These are phyloP conservation scores for Oryzias dopingdopingensis DNA, from an alignment of 2,797 vertebrate genomes.

Conservation along the genomic window DNA sequence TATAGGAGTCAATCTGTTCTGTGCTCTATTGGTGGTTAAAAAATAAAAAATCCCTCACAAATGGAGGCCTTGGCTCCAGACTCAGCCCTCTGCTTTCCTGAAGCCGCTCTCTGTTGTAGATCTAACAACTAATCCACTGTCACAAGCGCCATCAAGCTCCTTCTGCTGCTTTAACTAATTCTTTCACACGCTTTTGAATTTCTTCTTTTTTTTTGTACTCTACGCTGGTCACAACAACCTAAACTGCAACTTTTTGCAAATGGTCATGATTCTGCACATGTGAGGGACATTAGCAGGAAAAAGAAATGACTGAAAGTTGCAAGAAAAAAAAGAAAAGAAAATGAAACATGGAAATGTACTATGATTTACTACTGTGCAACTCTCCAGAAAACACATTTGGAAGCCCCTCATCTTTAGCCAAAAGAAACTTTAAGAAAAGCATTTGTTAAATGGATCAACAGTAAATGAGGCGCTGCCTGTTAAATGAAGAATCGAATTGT, in stretches of 20 bases:
- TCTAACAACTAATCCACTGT: conserved; percentile 70
- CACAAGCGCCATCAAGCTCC: conserved; percentile 65
- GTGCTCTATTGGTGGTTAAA: conserved; percentile 50
- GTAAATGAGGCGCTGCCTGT: conserved; percentile 79
- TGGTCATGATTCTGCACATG: conserved; percentile 34
- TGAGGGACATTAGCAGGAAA: conserved; percentile 26
- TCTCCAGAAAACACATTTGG: conserved; percentile 27
- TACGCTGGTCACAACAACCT: conserved; percentile 17
- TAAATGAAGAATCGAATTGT: conserved; percentile 80
- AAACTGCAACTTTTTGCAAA: conserved; percentile 29
- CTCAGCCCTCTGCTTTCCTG: conserved; percentile 48
- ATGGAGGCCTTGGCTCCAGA: conserved; percentile 58
- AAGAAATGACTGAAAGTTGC: conserved; percentile 1
- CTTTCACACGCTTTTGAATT: conserved; percentile 37
- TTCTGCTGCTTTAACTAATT: conserved; percentile 51
- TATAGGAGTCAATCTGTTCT: conserved; percentile 70
- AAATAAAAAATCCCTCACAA: conserved; percentile 28
- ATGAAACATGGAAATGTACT: conserved; percentile 3
- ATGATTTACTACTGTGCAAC: conserved; percentile 10
- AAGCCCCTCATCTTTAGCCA: conserved; percentile 47
- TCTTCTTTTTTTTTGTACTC: conserved; percentile 10
- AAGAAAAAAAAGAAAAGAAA: conserved; percentile 19
- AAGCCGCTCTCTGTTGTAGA: conserved; percentile 53
- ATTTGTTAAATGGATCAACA: conserved; percentile 77
- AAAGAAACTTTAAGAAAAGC: conserved; percentile 67